Conservation (phyloP, 35 echinoderm and acorn worm species). For the Lytechinus variegatus region DNA sequence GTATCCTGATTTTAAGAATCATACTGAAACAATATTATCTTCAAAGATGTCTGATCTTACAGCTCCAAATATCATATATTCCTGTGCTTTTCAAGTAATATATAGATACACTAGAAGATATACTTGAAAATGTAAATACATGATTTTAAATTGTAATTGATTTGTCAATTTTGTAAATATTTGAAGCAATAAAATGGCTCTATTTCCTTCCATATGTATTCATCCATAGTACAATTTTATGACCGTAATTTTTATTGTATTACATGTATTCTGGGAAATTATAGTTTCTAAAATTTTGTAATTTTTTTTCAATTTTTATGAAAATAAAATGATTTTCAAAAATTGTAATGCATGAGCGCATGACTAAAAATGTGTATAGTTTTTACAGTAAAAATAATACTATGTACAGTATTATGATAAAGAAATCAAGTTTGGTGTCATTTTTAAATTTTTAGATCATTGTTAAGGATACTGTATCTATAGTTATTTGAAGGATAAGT, state of each 20-base stretch:
- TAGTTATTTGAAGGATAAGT: neutral
- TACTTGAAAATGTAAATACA: too few relatives aligned
- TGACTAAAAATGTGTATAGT: neutral
- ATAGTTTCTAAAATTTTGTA: neutral
- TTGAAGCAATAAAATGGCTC: neutral
- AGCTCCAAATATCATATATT: too few relatives aligned
- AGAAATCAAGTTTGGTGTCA: neutral
- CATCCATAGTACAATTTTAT: neutral
- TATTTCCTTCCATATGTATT: neutral
- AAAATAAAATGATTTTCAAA: too few relatives aligned
- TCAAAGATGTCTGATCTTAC: too few relatives aligned
- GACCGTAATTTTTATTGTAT: neutral
- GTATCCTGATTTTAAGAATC: neutral
- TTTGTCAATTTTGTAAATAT: neutral
- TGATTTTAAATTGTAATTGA: neutral
- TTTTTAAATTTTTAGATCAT: neutral
- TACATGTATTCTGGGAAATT: neutral
- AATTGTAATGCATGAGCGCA: neutral
- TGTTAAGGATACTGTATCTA: neutral
- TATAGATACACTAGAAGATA: too few relatives aligned
- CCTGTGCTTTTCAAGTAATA: too few relatives aligned
- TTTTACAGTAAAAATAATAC: neutral
- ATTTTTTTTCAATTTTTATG: neutral
- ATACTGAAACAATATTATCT: too few relatives aligned
- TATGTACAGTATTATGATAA: neutral